Base-by-base conservation (phyloP, 2,797 vertebrate genomes). In the Lepidocolaptes lacrymiger region DNA sequence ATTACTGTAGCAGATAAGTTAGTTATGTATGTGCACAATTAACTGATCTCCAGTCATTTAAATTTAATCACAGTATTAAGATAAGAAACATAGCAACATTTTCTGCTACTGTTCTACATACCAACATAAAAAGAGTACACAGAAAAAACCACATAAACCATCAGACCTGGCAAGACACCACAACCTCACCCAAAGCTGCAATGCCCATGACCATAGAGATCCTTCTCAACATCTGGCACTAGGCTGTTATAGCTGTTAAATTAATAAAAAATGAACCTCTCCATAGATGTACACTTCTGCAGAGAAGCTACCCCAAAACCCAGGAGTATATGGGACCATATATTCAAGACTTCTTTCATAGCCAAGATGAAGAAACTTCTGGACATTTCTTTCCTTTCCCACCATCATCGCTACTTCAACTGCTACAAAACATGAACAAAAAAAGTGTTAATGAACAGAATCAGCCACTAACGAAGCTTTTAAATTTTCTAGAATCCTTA, bases 21-120 rank as follows among this genome's bases (percentile, higher is more conserved):
- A 68, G 84, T 73, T 88, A 69, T 46, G 32, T 84, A 85, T 63
- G 36, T 36, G 26, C 49, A 80, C 37, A 85, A 74, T 96, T 89
- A 94, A 76, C 32, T 44, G 62, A 80, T 92, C 63, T 69, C 68
- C 58, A 93, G 34, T 76, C 9, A 87, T 84, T 92, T 84, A 91
- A 76, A 85, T 76, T 87, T 84, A 83, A 95, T 91, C 88, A 79
- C 30, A 82, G 41, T 46, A 90, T 80, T 91, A 91, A 94, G 93
- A 92, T 78, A 89, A 89, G 41, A 68, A 93, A 78, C 9, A 75
- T n/a, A 86, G 59, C 64, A 92, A 89, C 62, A 89, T 63, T 76
- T 72, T 77, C 32, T 93, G 62, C 58, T 72, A 24, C 73, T 88
- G 46, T 43, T 94, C 39, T 79, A 49, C 27, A 39, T 66, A 89